Evolutionary conservation across 2,888 invertebrate species (phyloP), one percentile per base, ranked within the genome.

Genomic region (Agrochola lota): DNA sequence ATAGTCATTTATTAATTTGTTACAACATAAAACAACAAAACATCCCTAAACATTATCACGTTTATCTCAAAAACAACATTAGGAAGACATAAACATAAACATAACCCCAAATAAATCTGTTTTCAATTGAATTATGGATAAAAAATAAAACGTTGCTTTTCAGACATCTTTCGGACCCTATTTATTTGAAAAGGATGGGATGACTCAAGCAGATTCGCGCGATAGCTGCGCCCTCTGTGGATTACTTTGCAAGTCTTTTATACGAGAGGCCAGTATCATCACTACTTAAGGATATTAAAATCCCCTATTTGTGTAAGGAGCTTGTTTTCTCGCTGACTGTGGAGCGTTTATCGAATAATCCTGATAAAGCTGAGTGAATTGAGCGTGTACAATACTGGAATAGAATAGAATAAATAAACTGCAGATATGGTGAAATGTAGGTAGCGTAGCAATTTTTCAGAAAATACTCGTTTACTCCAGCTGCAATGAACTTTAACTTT

Each of bases 251-350:
- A 95, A 96, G 94, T 96, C 95, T 94, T 96, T 96, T 96, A 95
- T 96, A 92, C 91, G 90, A 93, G 93, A 94, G 94, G 93, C 92
- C 94, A 92, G 95, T 96, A 96, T 95, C 94, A 95, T 95, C 95
- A 95, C 96, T 96, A 96, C 96, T 96, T 96, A 96, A 94, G 94
- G 95, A 96, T 96, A 96, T 96, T 96, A 96, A 96, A 96, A 96
- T 95, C 96, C 94, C 94, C 94, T 94, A 94, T 95, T 95, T 95
- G 93, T 94, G 94, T 95, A 95, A 95, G 95, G 86, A 95, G 96
- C 95, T 95, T 96, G 96, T 96, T 96, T 96, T 95, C 93, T 91
- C 89, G 94, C 93, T 94, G 94, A 94, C 92, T 92, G 90, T 88
- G 88, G 89, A 90, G 81, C 91, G 91, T 94, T 94, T 95, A 92